Base-by-base conservation (phyloP, 2,888 invertebrate species). In the Limulus polyphemus region DNA sequence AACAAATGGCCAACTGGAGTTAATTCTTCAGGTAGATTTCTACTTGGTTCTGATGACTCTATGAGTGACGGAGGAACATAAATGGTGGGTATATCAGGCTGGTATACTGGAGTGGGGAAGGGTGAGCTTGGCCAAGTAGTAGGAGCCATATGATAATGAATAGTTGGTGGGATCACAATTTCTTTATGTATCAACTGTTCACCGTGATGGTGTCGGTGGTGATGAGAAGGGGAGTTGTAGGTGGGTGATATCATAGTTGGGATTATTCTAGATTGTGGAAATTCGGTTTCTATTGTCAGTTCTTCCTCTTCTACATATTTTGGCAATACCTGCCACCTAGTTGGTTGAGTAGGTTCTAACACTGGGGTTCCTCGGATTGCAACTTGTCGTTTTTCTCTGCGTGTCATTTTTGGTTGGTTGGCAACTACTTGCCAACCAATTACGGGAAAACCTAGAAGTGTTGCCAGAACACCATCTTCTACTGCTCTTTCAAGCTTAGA, bases 351-450 rank as follows among this genome's bases (percentile, higher is more conserved):
- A 17, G 70, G 67, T 32, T 70, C 68, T 3, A 72, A 71, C 32
- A 74, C 67, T 12, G 70, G 69, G 12, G 73, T 73, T 4, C 74
- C 60, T 17, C 51, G 56, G 51, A 63, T 57, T 7, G 61, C 62
- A 56, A 61, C 58, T 11, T 62, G 59, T 58, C 56, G 59, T 47
- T 65, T 64, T n/a, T 62, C 55, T 17, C 56, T 12, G 14, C 57
- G 61, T 10, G 47, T 50, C 16, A 61, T 11, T 13, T 71, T 67
- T 58, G 75, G 75, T 49, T 77, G 76, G 65, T 77, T 77, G 70
- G 77, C 79, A 68, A 80, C 80, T 49, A 86, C 82, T 61, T 84
- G 80, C 88, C 88, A 89, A 46, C 85, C 84, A 49, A 85, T 77
- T 14, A 88, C 81, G 1, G 87, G 85, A 71, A 85, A 78, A 47